Evolutionary conservation across 1,140 invertebrate species (phyloP).

Genomic region (Drosophila mojavensis): DNA sequence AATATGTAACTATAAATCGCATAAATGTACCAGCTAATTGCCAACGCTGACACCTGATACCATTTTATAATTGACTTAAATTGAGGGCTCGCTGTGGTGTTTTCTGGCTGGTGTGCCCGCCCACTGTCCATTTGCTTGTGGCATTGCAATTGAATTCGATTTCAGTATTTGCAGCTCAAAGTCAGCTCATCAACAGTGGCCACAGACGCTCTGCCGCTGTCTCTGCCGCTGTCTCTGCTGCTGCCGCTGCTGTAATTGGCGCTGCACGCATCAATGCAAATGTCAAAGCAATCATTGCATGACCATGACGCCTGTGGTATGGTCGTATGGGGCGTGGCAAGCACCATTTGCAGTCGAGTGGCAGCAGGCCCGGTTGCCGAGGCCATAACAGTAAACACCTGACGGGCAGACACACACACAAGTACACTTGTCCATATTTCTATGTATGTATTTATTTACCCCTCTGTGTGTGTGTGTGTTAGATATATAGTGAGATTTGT

Average conservation of each 20-base stretch:
- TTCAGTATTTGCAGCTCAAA: conserved; percentile 17
- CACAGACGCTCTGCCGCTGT: conserved; percentile 8
- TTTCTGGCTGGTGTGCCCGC: not conserved
- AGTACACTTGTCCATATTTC: not conserved
- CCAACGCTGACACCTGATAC: not conserved
- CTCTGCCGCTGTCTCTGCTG: not conserved
- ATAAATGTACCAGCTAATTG: not conserved
- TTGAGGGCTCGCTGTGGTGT: not conserved
- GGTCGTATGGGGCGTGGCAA: conserved; percentile 1
- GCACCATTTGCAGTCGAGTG: conserved; percentile 56
- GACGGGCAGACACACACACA: conserved; percentile 6
- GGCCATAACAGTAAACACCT: conserved; percentile 41
- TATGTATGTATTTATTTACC: not conserved
- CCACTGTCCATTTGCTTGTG: conserved; percentile 3
- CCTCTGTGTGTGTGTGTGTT: conserved; percentile 72
- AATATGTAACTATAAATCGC: not conserved
- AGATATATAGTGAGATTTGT: conserved; percentile 63
- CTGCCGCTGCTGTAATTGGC: conserved; percentile 9
- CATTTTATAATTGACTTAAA: conserved; percentile 2
- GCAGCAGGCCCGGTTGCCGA: conserved; percentile 30
- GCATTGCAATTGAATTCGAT: conserved; percentile 37
- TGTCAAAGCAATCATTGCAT: conserved; percentile 67
- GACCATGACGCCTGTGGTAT: conserved; percentile 23
- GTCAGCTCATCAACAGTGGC: conserved; percentile 27
- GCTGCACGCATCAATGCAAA: conserved; percentile 50